A percentile compares a stretch with the other conserved stretches of the same genome.
These are phyloP conservation scores for Genyomyrus donnyi DNA, from an alignment of 2,113 vertebrate species.

Conservation along the genomic window DNA sequence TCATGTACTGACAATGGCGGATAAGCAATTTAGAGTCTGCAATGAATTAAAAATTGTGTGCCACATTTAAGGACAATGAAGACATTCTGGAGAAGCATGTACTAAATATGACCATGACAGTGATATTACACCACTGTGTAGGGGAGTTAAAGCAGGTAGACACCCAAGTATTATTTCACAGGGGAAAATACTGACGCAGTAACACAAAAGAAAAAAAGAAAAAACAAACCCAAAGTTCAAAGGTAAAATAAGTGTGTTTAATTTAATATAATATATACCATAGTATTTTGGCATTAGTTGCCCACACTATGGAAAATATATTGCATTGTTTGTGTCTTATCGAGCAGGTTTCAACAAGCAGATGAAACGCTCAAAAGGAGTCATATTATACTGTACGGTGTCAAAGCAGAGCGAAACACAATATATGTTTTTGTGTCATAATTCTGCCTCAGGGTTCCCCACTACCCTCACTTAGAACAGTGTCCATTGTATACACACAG, in stretches of 20 bases:
- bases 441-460: neutral
- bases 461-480: neutral
- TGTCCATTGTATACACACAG: neutral
- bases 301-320: neutral
- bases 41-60: neutral
- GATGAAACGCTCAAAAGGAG: neutral
- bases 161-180: neutral
- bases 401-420: neutral
- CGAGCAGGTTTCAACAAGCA: slow-evolving; percentile 2
- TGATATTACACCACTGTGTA: neutral
- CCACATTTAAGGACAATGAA: neutral
- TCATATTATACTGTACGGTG: neutral
- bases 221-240: neutral
- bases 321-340: neutral
- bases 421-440: neutral
- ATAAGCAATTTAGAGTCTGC: neutral
- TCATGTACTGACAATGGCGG: neutral
- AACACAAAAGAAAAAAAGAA: neutral
- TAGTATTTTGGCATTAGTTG: neutral
- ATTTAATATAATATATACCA: neutral
- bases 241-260: neutral
- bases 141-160: neutral
- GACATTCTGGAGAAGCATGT: neutral
- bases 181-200: neutral
- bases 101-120: neutral